Evolutionary conservation across 2,888 invertebrate genomes (phyloP).

Genomic region (Chloroclysta siterata): DNA sequence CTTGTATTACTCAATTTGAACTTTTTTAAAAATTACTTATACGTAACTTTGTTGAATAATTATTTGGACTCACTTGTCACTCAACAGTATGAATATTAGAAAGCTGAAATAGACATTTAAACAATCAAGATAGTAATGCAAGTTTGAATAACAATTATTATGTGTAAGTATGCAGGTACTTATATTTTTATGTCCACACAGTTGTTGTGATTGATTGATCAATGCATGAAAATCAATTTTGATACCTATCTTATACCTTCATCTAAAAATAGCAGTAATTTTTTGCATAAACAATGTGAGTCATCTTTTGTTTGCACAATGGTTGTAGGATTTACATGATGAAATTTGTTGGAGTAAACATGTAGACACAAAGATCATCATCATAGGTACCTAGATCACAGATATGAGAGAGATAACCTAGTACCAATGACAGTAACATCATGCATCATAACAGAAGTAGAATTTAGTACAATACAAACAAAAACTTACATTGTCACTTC

Average conservation of each 20-base stretch:
- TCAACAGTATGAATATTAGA: neutral
- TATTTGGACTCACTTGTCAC: too few relatives aligned
- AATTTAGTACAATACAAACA: neutral
- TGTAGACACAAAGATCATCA: too few relatives aligned
- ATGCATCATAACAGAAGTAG: too few relatives aligned
- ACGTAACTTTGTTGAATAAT: too few relatives aligned
- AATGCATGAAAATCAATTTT: conserved; percentile 8
- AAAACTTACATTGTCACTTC: neutral
- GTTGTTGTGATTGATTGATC: conserved; percentile 12
- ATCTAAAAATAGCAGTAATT: conserved; percentile 16
- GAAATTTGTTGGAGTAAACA: too few relatives aligned
- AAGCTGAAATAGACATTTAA: neutral
- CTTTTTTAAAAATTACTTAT: too few relatives aligned
- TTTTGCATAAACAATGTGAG: conserved; percentile 7
- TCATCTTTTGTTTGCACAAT: conserved; percentile 21
- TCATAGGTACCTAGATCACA: too few relatives aligned
- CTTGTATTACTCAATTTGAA: too few relatives aligned
- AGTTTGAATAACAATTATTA: neutral
- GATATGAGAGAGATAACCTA: too few relatives aligned
- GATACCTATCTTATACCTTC: conserved; percentile 2
- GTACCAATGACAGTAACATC: too few relatives aligned
- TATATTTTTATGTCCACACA: conserved; percentile 3
- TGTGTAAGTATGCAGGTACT: neutral
- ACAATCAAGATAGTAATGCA: neutral
- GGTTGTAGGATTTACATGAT: neutral